Base-by-base conservation (phyloP, 2,797 vertebrate genomes). In the Lepilemur ruficaudatus region DNA sequence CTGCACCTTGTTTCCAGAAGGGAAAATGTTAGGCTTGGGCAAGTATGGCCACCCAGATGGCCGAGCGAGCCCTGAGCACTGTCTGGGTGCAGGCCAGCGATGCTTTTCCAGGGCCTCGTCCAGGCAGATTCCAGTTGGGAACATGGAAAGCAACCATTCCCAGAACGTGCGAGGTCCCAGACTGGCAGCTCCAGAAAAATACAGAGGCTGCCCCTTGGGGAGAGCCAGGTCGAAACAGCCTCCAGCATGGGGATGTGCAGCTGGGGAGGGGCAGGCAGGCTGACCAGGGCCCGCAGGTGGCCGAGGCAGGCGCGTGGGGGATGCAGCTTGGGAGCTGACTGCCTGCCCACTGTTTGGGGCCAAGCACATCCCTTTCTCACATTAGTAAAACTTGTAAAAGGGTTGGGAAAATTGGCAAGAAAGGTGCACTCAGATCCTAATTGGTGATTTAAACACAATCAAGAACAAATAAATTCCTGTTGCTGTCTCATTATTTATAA, bases 391-490 rank as follows among this genome's bases (percentile, higher is more conserved):
- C 97, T 98, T 98, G 98, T 98, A 98, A 98, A 97, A 98, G 98
- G 97, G 98, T 98, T 98, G 96, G 98, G 98, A 97, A 98, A 98
- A 98, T 92, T 97, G 97, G 98, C 98, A 98, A 98, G 98, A 98
- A 98, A 98, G 98, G 96, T 95, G 88, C 94, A 2, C 98, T 98
- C 98, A 98, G 97, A 97, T 98, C 98, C 97, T 99, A 99, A 98
- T 98, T 98, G 98, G 98, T 97, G 98, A 98, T 98, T 99, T 98
- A 98, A 99, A 98, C 94, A 97, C 98, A 98, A 98, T 98, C 97
- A 98, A 93, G 98, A 99, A 99, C 98, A 99, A 98, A 99, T 98
- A 99, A 98, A 98, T 97, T 97, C 97, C 98, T 99, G 98, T 98
- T 98, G 93, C 98, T 97, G 98, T 98, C 98, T 98, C 98, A 98